phyloP scores from a whole-genome alignment of 2,113 vertebrate species.

The Carassius auratus region DNA sequence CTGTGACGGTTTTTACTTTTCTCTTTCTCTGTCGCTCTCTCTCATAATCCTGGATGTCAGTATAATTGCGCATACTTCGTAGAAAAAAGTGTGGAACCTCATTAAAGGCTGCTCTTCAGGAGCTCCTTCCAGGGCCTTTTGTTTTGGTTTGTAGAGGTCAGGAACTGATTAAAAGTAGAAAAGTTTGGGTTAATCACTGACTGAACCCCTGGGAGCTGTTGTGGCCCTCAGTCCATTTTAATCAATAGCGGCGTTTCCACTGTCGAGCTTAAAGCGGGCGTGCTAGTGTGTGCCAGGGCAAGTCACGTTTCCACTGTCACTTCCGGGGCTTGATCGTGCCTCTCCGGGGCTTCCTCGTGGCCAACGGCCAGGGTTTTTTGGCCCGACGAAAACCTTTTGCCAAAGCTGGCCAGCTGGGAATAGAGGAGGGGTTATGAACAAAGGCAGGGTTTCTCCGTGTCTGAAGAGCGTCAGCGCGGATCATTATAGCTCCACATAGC shows the following conservation, averaged over 20 bases:
- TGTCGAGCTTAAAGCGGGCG: too few relatives aligned
- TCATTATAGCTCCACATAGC: too few relatives aligned
- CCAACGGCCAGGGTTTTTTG: too few relatives aligned
- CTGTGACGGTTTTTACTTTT: not conserved
- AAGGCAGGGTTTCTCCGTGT: too few relatives aligned
- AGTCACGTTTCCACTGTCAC: too few relatives aligned
- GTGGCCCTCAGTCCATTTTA: conserved; percentile 66
- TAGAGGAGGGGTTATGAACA: too few relatives aligned
- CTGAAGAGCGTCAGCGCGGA: too few relatives aligned
- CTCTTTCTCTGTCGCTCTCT: not conserved
- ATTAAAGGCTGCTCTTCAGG: conserved; percentile 59
- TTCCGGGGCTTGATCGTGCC: too few relatives aligned
- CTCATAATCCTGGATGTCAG: not conserved
- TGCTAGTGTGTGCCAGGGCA: too few relatives aligned
- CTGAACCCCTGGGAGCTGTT: conserved; percentile 62
- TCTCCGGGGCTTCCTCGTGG: too few relatives aligned
- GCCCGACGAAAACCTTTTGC: too few relatives aligned
- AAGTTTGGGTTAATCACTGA: conserved; percentile 72
- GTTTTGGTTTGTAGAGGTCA: conserved; percentile 69
- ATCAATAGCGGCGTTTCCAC: conserved; percentile 57
- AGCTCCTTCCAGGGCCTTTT: conserved; percentile 53
- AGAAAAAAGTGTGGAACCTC: conserved; percentile 55
- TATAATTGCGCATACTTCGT: not conserved
- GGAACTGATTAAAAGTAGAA: conserved; percentile 69
- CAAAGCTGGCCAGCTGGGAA: too few relatives aligned